Evolutionary conservation across 2,888 invertebrate species (phyloP), one percentile per base, ranked within the genome.

Genomic region (Drosophila cognata): DNA sequence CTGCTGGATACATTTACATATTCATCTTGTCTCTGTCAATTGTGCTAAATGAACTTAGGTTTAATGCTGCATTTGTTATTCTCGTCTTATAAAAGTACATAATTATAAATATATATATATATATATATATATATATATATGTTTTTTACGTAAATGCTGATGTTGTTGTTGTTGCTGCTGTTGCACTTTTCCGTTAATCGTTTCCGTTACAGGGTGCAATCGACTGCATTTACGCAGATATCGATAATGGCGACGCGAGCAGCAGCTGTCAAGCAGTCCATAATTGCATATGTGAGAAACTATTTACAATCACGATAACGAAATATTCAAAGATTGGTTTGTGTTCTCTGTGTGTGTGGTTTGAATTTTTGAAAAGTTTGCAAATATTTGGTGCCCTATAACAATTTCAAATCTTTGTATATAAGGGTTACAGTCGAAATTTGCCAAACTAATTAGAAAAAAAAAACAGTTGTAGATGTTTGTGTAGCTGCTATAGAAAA

Each of bases 11-110:
- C 35, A 61, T 62, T 41, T 55, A 52, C 46, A 56, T 62, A 50
- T 51, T 28, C 48, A 35, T 51, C 21, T 48, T 57, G 13, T 64
- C 61, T 60, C 36, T 59, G 68, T 66, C 66, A 83, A 83, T 83
- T 83, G 82, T 87, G 87, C 83, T 83, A 83, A 81, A 81, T 74
- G 66, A 78, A 66, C 73, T 86, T 75, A 77, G 58, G 61, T 11
- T 57, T 51, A 71, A 67, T 31, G 43, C 35, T 70, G 52, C 50
- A 66, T 69, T 71, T 66, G 41, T 62, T 52, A 56, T 74, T 62
- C 33, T 52, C 55, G 28, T 61, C 60, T 80, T 70, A 65, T 65
- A 62, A 74, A 76, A 65, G 56, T 66, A 57, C 48, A 56, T 63
- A 38, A 41, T 53, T 56, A 33, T 57, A 48, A 48, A 21, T 29